These are phyloP conservation scores for Tetrao urogallus DNA, from an alignment of 2,113 vertebrate genomes.

Conservation along the genomic window DNA sequence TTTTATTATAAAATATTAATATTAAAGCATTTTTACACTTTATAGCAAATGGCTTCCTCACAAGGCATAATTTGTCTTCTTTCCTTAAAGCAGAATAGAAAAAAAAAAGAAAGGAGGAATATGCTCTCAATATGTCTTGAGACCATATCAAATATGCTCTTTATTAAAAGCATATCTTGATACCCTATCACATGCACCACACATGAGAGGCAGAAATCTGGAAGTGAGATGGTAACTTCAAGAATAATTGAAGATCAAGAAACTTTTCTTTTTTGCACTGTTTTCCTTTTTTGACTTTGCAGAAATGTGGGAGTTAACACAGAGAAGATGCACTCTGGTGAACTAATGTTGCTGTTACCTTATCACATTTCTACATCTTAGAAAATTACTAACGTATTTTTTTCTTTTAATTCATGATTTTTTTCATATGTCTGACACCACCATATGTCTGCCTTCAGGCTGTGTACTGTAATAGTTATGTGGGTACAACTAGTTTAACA, in stretches of 20 bases:
- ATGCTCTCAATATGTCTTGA: not conserved
- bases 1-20: constrained; percentile 79
- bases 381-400: not conserved
- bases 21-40: constrained; percentile 81
- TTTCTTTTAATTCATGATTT: not conserved
- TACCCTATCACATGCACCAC: not conserved
- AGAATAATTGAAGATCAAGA: not conserved
- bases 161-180: not conserved
- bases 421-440: not conserved
- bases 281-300: not conserved
- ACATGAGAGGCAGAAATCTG: not conserved
- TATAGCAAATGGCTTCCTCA: constrained; percentile 77
- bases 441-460: not conserved
- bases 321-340: not conserved
- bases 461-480: not conserved
- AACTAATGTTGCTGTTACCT: not conserved
- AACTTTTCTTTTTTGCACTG: not conserved
- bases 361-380: not conserved
- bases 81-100: constrained; percentile 54
- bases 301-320: not conserved
- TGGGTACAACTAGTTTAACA: not conserved
- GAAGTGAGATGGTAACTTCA: not conserved
- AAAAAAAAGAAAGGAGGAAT: not conserved
- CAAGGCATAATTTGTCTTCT: constrained; percentile 78
- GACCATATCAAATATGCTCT: not conserved